Evolutionary conservation across 2,888 invertebrate genomes (phyloP).

Genomic region (Apodemia hepburni): DNA sequence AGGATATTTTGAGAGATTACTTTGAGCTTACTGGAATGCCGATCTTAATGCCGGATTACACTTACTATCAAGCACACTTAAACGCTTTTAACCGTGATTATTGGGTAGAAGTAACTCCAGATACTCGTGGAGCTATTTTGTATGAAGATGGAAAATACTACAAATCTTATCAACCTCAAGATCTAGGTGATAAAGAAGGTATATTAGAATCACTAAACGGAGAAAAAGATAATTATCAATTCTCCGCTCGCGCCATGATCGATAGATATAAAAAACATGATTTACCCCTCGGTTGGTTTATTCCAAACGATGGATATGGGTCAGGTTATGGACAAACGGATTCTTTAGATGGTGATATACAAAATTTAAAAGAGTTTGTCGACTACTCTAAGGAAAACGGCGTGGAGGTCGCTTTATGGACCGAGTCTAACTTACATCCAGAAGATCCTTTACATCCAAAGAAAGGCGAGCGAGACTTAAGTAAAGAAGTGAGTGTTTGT

Average conservation of each 20-base stretch:
- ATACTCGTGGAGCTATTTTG: slow-evolving; percentile 47
- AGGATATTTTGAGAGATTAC: slow-evolving; percentile 59
- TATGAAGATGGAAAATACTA: slow-evolving; percentile 68
- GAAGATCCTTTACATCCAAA: slow-evolving; percentile 56
- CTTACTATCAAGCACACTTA: slow-evolving; percentile 68
- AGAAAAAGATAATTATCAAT: slow-evolving; percentile 67
- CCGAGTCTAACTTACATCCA: slow-evolving; percentile 63
- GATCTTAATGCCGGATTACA: slow-evolving; percentile 62
- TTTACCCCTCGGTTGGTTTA: slow-evolving; percentile 68
- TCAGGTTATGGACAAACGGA: slow-evolving; percentile 69
- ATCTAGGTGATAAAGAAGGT: slow-evolving; percentile 52
- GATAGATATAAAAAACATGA: slow-evolving; percentile 62
- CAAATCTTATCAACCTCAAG: slow-evolving; percentile 56
- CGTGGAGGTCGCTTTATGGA: slow-evolving; percentile 66
- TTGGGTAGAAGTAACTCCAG: slow-evolving; percentile 57
- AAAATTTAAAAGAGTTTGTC: slow-evolving; percentile 58
- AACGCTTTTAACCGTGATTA: slow-evolving; percentile 70
- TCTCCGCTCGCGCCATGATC: slow-evolving; percentile 70
- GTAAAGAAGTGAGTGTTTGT: slow-evolving; percentile 56
- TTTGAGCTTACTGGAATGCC: slow-evolving; percentile 65
- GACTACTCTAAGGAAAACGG: slow-evolving; percentile 55
- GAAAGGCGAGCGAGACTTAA: slow-evolving; percentile 67
- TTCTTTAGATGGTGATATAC: slow-evolving; percentile 59
- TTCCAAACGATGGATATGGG: slow-evolving; percentile 72
- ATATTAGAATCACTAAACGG: slow-evolving; percentile 68